Evolutionary conservation across 92 coral and sea anemone species (phyloP).

Genomic region (Actinostola sp.): DNA sequence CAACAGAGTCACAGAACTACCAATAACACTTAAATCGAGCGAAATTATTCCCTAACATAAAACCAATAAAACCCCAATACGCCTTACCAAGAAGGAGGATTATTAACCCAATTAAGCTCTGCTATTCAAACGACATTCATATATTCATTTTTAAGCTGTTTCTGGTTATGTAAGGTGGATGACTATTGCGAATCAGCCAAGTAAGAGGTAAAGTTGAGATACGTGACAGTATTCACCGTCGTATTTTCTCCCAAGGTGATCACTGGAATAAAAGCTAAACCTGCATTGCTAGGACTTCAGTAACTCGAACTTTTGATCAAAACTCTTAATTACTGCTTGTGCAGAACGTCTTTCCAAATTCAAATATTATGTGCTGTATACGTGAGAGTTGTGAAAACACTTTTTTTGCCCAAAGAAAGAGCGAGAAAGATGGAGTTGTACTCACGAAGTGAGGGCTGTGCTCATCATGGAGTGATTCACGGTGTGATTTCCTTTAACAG

Average conservation of each 20-base stretch:
- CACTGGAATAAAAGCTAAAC: neutral
- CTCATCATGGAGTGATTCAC: conserved; percentile 23
- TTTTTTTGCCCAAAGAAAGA: conserved; percentile 7
- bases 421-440: neutral
- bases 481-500: conserved; percentile 19
- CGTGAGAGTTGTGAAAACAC: neutral
- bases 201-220: neutral
- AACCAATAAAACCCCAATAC: neutral
- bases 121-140: neutral
- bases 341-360: conserved; percentile 5
- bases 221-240: conserved; percentile 20
- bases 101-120: neutral
- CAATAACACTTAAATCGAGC: neutral
- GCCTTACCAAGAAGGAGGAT: neutral
- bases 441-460: conserved; percentile 24
- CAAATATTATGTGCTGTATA: neutral
- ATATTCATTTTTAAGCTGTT: neutral
- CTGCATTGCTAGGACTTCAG: neutral
- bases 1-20: conserved; percentile 3
- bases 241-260: neutral
- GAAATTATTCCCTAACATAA: conserved; percentile 3
- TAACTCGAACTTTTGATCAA: neutral
- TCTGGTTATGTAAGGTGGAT: conserved; percentile 14
- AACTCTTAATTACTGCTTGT: neutral
- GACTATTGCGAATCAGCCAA: neutral